phyloP scores from a whole-genome alignment of 2,797 vertebrate genomes.

The Sebastes hubbsi region DNA sequence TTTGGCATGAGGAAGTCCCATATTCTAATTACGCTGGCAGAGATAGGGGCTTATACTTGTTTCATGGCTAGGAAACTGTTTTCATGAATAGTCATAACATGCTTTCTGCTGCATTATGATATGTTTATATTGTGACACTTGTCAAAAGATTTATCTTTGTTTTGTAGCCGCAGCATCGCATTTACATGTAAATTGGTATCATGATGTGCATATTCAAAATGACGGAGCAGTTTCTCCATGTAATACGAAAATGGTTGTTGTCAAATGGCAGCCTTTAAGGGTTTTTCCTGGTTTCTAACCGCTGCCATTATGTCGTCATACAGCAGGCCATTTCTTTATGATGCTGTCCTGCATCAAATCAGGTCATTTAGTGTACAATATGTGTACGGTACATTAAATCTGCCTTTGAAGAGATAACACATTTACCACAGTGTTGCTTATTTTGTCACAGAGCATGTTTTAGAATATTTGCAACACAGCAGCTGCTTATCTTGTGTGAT shows the following conservation, averaged over 20 bases:
- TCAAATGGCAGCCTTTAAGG: slow-evolving; percentile 5
- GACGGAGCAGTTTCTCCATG: slow-evolving; percentile 21
- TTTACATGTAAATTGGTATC: slow-evolving; percentile 58
- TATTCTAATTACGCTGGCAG: slow-evolving; percentile 54
- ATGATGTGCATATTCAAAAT: slow-evolving; percentile 51
- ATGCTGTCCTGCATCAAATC: background rate
- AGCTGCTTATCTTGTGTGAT: slow-evolving; percentile 1
- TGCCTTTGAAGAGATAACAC: background rate
- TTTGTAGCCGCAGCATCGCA: slow-evolving; percentile 28
- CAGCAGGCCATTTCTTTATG: background rate
- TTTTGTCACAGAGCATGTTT: slow-evolving; percentile 6
- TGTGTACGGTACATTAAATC: background rate
- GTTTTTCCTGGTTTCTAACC: background rate
- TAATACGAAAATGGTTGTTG: slow-evolving; percentile 16
- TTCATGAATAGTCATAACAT: slow-evolving; percentile 47
- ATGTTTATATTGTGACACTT: slow-evolving; percentile 48
- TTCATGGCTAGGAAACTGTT: slow-evolving; percentile 9
- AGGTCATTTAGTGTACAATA: background rate
- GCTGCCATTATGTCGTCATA: background rate
- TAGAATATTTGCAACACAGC: background rate
- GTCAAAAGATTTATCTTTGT: slow-evolving; percentile 43
- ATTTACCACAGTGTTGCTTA: background rate
- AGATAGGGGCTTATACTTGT: slow-evolving; percentile 16
- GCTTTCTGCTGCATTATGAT: slow-evolving; percentile 29
- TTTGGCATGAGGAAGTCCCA: slow-evolving; percentile 51